phyloP scores from a whole-genome alignment of 1,140 invertebrate species.

The Dreissena polymorpha region DNA sequence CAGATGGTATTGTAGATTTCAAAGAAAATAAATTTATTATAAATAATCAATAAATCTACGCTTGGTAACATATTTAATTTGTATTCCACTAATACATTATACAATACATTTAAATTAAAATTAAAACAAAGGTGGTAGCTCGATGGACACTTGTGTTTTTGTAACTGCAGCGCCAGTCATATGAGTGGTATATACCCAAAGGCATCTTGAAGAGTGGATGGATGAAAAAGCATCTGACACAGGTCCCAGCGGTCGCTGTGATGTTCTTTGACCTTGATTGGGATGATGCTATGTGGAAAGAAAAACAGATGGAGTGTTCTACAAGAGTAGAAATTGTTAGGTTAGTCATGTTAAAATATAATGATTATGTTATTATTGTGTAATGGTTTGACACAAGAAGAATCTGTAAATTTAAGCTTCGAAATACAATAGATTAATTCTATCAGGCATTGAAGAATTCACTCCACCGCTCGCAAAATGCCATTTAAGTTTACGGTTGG shows the following conservation, averaged over 20 bases:
- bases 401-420: neutral
- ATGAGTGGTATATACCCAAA: conserved; percentile 98
- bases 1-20: too few species aligned
- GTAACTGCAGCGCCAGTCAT: conserved; percentile 86
- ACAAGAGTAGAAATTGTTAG: conserved; percentile 93
- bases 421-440: neutral
- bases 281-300: conserved; percentile 96
- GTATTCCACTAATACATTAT: too few species aligned
- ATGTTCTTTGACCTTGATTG: conserved; percentile 98
- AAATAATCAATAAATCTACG: too few species aligned
- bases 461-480: too few species aligned
- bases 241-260: conserved; percentile 95
- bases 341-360: conserved; percentile 76
- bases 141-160: neutral
- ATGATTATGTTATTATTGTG: neutral
- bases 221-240: conserved; percentile 95
- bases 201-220: conserved; percentile 97
- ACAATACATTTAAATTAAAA: too few species aligned
- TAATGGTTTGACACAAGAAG: neutral
- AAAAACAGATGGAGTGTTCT: conserved; percentile 96
- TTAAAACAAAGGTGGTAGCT: too few species aligned
- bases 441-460: neutral
- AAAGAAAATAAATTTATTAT: too few species aligned
- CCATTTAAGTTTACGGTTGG: too few species aligned
- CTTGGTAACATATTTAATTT: too few species aligned